These are phyloP conservation scores for Dinoponera quadriceps DNA, from an alignment of 1,140 invertebrate genomes.

Conservation along the genomic window DNA sequence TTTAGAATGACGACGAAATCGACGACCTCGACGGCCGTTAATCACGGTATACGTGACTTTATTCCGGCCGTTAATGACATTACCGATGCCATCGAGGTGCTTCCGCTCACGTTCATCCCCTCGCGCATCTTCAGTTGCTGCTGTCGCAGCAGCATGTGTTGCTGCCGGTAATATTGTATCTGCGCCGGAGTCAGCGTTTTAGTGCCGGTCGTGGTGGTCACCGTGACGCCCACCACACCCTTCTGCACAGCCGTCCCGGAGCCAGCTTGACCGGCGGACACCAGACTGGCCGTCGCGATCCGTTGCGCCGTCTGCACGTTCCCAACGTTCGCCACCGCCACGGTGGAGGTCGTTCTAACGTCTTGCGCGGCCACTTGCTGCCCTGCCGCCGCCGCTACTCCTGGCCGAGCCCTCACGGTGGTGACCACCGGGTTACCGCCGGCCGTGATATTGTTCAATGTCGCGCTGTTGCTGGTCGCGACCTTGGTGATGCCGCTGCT, in stretches of 20 bases:
- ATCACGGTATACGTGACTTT: too few relatives aligned
- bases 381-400: constrained; percentile 54
- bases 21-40: too few relatives aligned
- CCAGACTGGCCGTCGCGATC: constrained; percentile 79
- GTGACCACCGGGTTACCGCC: constrained; percentile 73
- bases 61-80: too few relatives aligned
- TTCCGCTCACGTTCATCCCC: too few relatives aligned
- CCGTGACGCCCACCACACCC: constrained; percentile 80
- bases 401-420: constrained; percentile 79
- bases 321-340: constrained; percentile 79
- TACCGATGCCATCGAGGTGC: too few relatives aligned
- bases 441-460: constrained; percentile 71
- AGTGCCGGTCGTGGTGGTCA: constrained; percentile 78
- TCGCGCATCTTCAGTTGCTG: constrained; percentile 80
- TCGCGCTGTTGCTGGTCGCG: constrained; percentile 70
- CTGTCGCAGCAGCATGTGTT: constrained; percentile 82
- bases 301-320: constrained; percentile 81
- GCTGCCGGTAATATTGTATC: constrained; percentile 85
- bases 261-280: constrained; percentile 78
- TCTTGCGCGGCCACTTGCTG: constrained; percentile 78
- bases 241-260: constrained; percentile 78
- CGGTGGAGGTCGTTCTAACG: constrained; percentile 76
- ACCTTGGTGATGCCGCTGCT: constrained; percentile 75
- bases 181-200: constrained; percentile 87
- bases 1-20: too few relatives aligned